Percentiles rank a stretch among this genome's conserved stretches.
These are phyloP conservation scores for Peucedramus taeniatus DNA, from an alignment of 2,113 vertebrate genomes.

Conservation along the genomic window DNA sequence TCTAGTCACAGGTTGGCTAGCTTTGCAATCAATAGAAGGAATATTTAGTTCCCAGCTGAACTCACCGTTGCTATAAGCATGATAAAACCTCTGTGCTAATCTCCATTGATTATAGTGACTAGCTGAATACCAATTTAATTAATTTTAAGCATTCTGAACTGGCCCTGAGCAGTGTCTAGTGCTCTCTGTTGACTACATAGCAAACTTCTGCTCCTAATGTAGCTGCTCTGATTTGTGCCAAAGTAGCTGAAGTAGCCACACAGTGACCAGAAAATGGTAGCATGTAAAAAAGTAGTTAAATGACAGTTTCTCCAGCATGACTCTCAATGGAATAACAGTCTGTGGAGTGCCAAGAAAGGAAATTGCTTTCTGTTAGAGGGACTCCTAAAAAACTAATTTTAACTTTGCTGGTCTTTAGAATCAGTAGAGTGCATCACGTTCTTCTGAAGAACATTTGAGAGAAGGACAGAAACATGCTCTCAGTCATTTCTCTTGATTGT, in stretches of 20 bases:
- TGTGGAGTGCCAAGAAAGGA: background rate
- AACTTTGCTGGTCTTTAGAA: background rate
- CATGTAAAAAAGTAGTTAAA: background rate
- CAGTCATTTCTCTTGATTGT: background rate
- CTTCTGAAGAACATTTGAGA: background rate
- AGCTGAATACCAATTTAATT: constrained; percentile 25
- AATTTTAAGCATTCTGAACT: background rate
- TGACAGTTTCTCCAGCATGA: background rate
- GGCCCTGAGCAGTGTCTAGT: background rate
- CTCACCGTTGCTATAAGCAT: background rate
- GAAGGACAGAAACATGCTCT: background rate
- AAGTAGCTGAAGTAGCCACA: background rate
- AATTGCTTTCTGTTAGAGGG: background rate
- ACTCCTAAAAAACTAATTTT: background rate
- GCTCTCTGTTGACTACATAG: background rate
- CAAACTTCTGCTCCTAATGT: background rate
- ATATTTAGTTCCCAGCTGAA: background rate
- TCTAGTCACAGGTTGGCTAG: background rate
- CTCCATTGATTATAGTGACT: constrained; percentile 4
- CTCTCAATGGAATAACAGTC: background rate
- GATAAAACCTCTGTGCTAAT: background rate
- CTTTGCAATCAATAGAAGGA: background rate
- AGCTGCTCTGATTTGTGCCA: background rate
- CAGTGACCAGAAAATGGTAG: background rate
- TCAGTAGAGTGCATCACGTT: background rate